phyloP scores from a whole-genome alignment of 2,888 invertebrate genomes.

The Boloria selene region DNA sequence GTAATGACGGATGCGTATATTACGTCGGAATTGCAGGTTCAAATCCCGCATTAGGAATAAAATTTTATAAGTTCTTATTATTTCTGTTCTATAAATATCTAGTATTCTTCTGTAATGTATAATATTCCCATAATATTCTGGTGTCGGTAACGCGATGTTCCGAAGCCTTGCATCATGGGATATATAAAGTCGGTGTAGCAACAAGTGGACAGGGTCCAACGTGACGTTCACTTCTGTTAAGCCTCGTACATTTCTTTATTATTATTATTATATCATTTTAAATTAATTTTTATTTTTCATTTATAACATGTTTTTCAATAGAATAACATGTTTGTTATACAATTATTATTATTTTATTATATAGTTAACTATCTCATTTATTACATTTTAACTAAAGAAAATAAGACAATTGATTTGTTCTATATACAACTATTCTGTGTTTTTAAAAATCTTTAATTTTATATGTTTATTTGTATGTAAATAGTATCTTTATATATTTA shows the following conservation, averaged over 20 bases:
- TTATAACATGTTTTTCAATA: neutral
- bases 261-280: neutral
- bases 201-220: conserved; percentile 72
- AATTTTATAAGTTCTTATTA: neutral
- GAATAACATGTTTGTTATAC: too few species aligned
- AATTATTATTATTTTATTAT: too few species aligned
- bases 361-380: too few species aligned
- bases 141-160: conserved; percentile 51
- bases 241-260: conserved; percentile 61
- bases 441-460: too few species aligned
- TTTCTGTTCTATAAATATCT: too few species aligned
- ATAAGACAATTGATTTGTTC: too few species aligned
- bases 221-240: conserved; percentile 75
- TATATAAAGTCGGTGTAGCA: conserved; percentile 72
- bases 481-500: too few species aligned
- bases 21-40: conserved; percentile 32
- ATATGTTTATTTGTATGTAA: too few species aligned
- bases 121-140: conserved; percentile 55
- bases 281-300: neutral
- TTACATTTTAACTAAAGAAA: too few species aligned
- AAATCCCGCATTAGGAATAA: conserved; percentile 13
- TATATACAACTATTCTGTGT: too few species aligned
- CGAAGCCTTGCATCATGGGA: conserved; percentile 61
- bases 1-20: conserved; percentile 4
- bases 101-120: neutral